Evolutionary conservation across 2,113 vertebrate genomes (phyloP).

Genomic region (Oenanthe melanoleuca): DNA sequence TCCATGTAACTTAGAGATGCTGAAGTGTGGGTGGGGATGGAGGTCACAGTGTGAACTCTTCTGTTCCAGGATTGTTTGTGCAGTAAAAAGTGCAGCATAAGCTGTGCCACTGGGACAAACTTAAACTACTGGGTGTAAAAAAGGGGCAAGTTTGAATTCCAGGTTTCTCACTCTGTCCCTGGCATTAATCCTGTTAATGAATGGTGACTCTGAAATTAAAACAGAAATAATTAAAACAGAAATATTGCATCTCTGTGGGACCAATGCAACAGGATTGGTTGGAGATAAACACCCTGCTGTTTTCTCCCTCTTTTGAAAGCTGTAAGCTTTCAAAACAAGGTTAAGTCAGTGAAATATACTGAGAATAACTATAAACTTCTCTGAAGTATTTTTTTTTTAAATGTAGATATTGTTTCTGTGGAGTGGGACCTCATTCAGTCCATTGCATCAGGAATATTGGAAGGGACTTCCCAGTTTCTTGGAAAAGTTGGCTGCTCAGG

Average conservation of each 20-base stretch:
- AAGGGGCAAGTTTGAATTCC: not conserved
- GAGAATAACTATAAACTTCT: not conserved
- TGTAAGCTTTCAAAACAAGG: not conserved
- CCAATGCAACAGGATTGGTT: accelerated
- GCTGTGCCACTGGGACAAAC: not conserved
- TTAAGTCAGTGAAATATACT: not conserved
- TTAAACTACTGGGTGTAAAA: not conserved
- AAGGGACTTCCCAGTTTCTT: not conserved
- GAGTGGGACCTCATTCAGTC: not conserved
- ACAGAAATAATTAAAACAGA: not conserved
- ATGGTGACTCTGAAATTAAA: not conserved
- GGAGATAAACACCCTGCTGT: not conserved
- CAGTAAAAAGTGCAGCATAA: not conserved
- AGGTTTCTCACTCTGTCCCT: not conserved
- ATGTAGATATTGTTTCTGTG: not conserved
- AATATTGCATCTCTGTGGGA: not conserved
- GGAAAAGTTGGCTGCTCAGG: not conserved
- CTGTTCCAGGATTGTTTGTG: not conserved
- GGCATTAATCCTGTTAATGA: not conserved
- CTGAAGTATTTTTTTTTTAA: not conserved
- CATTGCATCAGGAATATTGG: not conserved
- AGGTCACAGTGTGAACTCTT: not conserved
- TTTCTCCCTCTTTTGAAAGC: not conserved
- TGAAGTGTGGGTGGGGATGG: too few relatives aligned
- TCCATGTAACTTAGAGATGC: not conserved